Evolutionary conservation across 2,113 vertebrate species (phyloP).

Genomic region (Bos javanicus): DNA sequence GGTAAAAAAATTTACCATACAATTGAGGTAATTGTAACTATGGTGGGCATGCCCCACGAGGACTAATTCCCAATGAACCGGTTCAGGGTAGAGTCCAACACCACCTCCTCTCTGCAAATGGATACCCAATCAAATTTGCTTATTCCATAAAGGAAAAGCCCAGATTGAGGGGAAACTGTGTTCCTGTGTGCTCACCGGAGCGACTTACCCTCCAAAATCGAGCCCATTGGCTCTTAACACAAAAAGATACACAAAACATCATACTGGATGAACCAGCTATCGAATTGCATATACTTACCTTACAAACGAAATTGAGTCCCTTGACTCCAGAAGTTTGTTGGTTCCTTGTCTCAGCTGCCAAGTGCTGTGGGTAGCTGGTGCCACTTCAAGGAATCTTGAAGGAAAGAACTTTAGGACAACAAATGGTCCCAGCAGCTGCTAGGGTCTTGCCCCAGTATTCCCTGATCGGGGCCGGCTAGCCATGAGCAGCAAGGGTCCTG

Average conservation of each 20-base stretch:
- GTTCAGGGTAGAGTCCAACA: neutral
- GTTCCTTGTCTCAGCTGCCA: neutral
- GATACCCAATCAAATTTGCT: neutral
- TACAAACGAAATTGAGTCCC: neutral
- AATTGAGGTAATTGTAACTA: neutral
- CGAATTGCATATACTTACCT: rapidly evolving
- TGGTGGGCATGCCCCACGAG: neutral
- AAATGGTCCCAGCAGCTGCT: neutral
- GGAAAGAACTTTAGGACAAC: neutral
- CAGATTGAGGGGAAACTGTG: neutral
- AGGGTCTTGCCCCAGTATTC: neutral
- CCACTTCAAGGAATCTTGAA: neutral
- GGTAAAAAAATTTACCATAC: neutral
- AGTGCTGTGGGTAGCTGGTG: neutral
- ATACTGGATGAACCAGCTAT: neutral
- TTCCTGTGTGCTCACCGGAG: neutral
- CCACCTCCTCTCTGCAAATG: neutral
- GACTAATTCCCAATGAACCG: neutral
- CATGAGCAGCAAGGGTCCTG: neutral
- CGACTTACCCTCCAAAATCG: neutral
- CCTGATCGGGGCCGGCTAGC: neutral
- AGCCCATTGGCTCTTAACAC: neutral
- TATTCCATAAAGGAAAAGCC: neutral
- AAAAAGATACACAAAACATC: neutral
- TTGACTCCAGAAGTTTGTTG: neutral